A percentile compares a stretch with the other conserved stretches of the same genome.
Conservation (phyloP, 2,113 vertebrate genomes). For the Trogon melanurus region DNA sequence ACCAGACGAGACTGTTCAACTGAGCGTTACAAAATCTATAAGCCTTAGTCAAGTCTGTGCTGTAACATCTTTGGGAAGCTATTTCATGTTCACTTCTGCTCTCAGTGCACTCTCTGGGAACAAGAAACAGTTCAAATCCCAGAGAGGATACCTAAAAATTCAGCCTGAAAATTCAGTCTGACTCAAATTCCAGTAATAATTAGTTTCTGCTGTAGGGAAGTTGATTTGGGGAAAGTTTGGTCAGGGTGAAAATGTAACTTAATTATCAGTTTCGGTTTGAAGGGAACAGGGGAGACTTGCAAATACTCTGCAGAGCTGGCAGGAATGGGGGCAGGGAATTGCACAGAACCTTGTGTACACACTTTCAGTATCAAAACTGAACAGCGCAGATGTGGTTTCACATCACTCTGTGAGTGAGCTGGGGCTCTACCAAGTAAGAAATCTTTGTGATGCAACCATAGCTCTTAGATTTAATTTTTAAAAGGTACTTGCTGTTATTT, state of each 20-base stretch:
- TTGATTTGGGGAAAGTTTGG: background rate
- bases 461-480: background rate
- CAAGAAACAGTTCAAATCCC: background rate
- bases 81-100: background rate
- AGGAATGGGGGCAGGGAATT: background rate
- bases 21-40: background rate
- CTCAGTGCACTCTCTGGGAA: background rate
- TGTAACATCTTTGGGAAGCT: background rate
- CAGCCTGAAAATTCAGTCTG: conserved; percentile 5
- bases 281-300: background rate
- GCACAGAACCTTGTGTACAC: background rate
- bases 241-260: background rate
- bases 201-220: conserved; percentile 17
- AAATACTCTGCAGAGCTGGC: background rate
- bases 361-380: background rate
- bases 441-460: background rate
- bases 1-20: background rate
- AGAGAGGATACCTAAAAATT: conserved; percentile 10
- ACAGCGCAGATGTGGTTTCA: background rate
- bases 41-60: background rate
- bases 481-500: background rate
- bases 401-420: background rate
- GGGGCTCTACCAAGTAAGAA: background rate
- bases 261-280: background rate
- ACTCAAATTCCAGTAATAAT: conserved; percentile 29